Evolutionary conservation across 2,797 vertebrate species (phyloP), one percentile per base, ranked within the genome.

Genomic region (Poeciliopsis paucimaculata): DNA sequence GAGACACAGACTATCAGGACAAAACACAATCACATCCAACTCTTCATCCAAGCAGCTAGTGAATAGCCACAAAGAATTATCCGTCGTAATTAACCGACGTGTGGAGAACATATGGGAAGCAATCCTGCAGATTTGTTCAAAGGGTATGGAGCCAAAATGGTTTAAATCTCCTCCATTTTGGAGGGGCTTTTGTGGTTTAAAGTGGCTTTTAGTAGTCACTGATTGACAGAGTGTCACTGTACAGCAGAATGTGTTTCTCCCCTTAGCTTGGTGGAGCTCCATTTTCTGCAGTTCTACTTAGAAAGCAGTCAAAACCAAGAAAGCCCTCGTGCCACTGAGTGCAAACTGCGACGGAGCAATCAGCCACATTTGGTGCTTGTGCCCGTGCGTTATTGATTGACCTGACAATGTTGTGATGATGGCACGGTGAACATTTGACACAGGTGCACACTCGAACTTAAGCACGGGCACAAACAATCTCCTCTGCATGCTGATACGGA

Each of bases 91-190:
- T 92, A 91, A 83, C 77, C 88, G 81, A 89, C 87, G 76, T 82
- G 81, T 84, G 87, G 85, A 77, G 85, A 93, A 88, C 95, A 95
- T 95, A 96, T 94, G 94, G 93, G 89, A 93, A 91, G 80, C 91
- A 95, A 95, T 94, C 94, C 94, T 91, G 77, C 90, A 92, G 93
- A 96, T 95, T 95, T 94, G 93, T 94, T 92, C 84, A 81, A 75
- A 88, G 88, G 84, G 91, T 90, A 89, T 72, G 83, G 82, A 93
- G 94, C 93, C 94, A 95, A 94, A 87, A 93, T 73, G 84, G 92
- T 91, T 87, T 93, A 91, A 94, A 91, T 91, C 93, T 92, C 89
- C 89, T 91, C 90, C 89, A 91, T 93, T 94, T 93, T 91, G 85
- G 87, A 92, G 81, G 82, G 82, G 88, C 81, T 90, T 90, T 75